Conservation (phyloP, 2,113 vertebrate genomes). For the Hoplias malabaricus region DNA sequence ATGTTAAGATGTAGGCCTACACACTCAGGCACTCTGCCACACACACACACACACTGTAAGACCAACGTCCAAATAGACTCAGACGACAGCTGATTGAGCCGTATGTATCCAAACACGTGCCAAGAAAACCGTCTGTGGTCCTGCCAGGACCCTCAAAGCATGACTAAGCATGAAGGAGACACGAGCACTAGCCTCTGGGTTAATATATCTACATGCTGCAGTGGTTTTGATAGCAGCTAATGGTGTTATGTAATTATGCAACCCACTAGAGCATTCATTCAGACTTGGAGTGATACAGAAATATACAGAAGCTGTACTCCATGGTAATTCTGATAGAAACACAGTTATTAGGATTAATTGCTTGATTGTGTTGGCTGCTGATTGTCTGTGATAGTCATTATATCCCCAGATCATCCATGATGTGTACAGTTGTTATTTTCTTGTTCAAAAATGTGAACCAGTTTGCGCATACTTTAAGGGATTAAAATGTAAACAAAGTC, state of each 20-base stretch:
- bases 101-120: conserved; percentile 9
- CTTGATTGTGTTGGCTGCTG: too few relatives aligned
- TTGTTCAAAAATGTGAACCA: too few relatives aligned
- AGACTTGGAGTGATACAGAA: neutral
- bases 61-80: neutral
- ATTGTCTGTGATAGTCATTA: too few relatives aligned
- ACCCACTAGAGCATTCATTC: neutral
- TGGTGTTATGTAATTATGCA: neutral
- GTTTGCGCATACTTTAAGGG: too few relatives aligned
- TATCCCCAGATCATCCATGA: too few relatives aligned
- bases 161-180: conserved; percentile 3
- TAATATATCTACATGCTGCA: neutral
- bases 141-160: neutral
- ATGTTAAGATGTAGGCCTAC: neutral
- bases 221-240: neutral
- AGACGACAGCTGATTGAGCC: conserved; percentile 35
- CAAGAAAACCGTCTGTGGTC: conserved; percentile 19
- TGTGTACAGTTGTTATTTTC: too few relatives aligned
- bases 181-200: neutral
- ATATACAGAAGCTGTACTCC: neutral
- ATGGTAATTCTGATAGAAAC: neutral
- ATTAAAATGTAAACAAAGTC: too few relatives aligned
- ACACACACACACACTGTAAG: conserved; percentile 11
- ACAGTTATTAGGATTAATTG: neutral
- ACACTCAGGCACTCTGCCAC: neutral